Percentiles rank a stretch among this genome's conserved stretches.
phyloP scores from a whole-genome alignment of 2,888 invertebrate species.

The Tetheella fluctuosa region DNA sequence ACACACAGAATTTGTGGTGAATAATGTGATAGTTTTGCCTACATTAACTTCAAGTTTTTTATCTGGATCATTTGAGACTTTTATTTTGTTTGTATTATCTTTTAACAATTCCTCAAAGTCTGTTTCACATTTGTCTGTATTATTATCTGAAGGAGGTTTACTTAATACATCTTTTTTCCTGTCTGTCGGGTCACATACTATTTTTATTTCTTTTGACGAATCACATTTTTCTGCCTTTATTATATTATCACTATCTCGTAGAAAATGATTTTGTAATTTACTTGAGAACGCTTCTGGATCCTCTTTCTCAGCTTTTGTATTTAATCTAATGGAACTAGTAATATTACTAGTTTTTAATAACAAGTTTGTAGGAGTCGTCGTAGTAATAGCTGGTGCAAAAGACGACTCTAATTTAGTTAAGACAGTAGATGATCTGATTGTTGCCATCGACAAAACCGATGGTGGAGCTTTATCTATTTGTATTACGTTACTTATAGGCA shows the following conservation, averaged over 20 bases:
- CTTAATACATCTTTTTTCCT: slow-evolving; percentile 41
- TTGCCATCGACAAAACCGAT: slow-evolving; percentile 71
- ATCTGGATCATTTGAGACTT: slow-evolving; percentile 70
- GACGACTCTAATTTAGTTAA: slow-evolving; percentile 64
- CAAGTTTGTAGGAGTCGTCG: slow-evolving; percentile 61
- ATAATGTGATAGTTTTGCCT: slow-evolving; percentile 64
- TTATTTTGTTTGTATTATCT: slow-evolving; percentile 80
- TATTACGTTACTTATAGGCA: slow-evolving; percentile 61
- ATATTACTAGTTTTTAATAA: slow-evolving; percentile 60
- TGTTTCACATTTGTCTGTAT: slow-evolving; percentile 68
- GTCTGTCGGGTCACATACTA: slow-evolving; percentile 33
- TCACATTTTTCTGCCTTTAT: slow-evolving; percentile 24
- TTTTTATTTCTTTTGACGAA: slow-evolving; percentile 18
- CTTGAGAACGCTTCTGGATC: slow-evolving; percentile 31
- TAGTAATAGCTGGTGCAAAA: slow-evolving; percentile 54
- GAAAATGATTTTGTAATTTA: slow-evolving; percentile 36
- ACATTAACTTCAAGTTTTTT: slow-evolving; percentile 74
- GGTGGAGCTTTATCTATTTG: slow-evolving; percentile 68
- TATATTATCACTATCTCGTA: slow-evolving; percentile 29
- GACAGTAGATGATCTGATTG: slow-evolving; percentile 64
- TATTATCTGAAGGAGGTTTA: slow-evolving; percentile 40
- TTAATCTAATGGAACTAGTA: slow-evolving; percentile 53
- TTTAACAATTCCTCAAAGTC: slow-evolving; percentile 80
- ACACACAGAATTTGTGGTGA: slow-evolving; percentile 40
- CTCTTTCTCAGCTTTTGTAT: slow-evolving; percentile 56